Evolutionary conservation across 2,113 vertebrate species (phyloP), one percentile per base, ranked within the genome.

Genomic region (human (Homo sapiens)): DNA sequence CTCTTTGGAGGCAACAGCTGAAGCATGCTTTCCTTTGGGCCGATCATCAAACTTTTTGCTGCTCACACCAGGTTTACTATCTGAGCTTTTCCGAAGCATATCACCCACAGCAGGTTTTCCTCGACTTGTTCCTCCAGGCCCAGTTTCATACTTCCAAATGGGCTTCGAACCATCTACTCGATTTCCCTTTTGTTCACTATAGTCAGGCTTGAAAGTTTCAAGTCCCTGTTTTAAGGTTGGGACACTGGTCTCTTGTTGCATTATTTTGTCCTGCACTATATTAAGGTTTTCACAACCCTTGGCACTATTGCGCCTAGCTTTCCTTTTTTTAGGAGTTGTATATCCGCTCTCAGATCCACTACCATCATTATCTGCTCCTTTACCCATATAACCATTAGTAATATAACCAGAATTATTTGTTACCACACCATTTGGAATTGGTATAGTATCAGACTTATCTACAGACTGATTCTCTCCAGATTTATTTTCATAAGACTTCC

Each of bases 311-410:
- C 99, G 99, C 98, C 99, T 99, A 97, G 99, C 99, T 98, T 99
- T 99, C 97, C 99, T 98, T 98, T 99, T 99, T 96, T 99, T 99
- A 6, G 99, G 99, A 0, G 99, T 99, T 78, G 99, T 99, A 97
- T 99, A 99, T 97, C 99, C 99, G 85, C 99, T 99, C 98, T 99
- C 99, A 0, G 99, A 99, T 94, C 99, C 99, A 18, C 99, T 99
- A 84, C 99, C 99, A 97, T 99, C 99, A 55, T 99, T 99, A 94
- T 99, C 99, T 0, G 98, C 98, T 86, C 98, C 98, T 98, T 99
- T 99, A 98, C 99, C 98, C 82, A 99, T 98, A 89, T 99, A 99
- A 98, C 99, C 99, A 98, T 99, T 99, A 27, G 99, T 99, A 97
- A 99, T 99, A 75, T 99, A 99, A 97, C 98, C 98, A 97, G 99